Percentiles rank a stretch among this genome's conserved stretches.
phyloP scores from a whole-genome alignment of 2,797 vertebrate species.

The Octomys mimax region DNA sequence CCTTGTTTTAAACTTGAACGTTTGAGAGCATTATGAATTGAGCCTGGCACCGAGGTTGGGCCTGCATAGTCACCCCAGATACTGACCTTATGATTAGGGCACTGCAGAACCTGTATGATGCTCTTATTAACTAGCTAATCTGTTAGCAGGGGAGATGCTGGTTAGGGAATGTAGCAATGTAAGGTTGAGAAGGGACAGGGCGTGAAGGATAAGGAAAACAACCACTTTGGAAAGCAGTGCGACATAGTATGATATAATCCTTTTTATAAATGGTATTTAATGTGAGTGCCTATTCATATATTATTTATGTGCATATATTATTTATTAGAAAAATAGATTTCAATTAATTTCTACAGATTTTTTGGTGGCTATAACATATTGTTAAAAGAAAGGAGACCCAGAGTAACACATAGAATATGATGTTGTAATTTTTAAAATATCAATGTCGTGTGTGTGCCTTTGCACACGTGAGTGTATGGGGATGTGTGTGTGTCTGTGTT shows the following conservation, averaged over 20 bases:
- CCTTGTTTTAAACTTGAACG: neutral
- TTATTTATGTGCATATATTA: neutral
- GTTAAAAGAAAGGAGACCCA: neutral
- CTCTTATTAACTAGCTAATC: neutral
- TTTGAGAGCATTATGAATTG: neutral
- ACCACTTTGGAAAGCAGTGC: neutral
- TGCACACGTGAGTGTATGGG: neutral
- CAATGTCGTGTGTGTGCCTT: neutral
- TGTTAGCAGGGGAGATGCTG: neutral
- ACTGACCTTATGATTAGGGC: neutral
- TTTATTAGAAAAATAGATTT: slow-evolving; percentile 26
- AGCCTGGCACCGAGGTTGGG: neutral
- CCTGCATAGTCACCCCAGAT: neutral
- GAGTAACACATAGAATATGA: neutral
- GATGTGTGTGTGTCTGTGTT: neutral
- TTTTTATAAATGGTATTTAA: neutral
- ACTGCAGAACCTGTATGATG: neutral
- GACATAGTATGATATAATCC: neutral
- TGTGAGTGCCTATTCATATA: neutral
- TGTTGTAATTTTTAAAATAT: neutral
- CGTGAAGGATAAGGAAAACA: neutral
- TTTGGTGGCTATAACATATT: neutral
- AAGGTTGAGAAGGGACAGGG: neutral
- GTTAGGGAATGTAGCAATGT: no score
- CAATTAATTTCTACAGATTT: slow-evolving; percentile 46